Conservation (phyloP, 2,797 vertebrate species). For the Urosaurus nigricauda region DNA sequence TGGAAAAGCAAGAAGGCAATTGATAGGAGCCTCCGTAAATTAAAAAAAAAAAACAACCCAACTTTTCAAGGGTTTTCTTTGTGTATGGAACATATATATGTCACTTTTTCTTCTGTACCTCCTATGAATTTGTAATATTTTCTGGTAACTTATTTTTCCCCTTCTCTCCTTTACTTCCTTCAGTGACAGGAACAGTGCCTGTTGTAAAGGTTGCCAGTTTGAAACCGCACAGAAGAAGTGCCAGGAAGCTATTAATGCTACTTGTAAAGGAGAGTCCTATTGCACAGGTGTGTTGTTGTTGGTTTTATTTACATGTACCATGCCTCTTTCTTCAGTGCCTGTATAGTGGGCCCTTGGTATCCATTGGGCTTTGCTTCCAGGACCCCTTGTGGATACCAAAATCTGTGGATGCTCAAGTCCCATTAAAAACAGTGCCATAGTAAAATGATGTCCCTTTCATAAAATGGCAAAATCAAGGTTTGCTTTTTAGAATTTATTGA, state of each 20-base stretch:
- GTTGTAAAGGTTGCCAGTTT: constrained; percentile 90
- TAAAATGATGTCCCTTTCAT: no score
- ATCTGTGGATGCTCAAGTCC: no score
- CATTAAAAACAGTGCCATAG: no score
- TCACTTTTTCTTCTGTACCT: neutral
- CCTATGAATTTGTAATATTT: constrained; percentile 9
- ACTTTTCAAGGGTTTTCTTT: neutral
- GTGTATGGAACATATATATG: neutral
- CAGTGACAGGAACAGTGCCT: constrained; percentile 96
- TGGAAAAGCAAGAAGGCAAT: neutral
- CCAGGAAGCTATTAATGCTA: constrained; percentile 94
- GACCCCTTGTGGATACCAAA: no score
- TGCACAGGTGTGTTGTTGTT: constrained; percentile 87
- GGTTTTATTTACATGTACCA: neutral
- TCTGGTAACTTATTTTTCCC: neutral
- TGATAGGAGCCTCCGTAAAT: neutral
- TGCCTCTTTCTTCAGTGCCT: constrained; percentile 1
- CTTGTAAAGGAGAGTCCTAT: constrained; percentile 92
- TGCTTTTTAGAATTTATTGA: no score
- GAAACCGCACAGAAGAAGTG: constrained; percentile 87
- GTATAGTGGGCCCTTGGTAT: neutral
- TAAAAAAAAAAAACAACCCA: neutral
- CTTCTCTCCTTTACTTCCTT: constrained; percentile 37
- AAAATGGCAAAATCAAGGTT: no score
- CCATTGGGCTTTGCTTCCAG: no score